Evolutionary conservation across 2,797 vertebrate genomes (phyloP), one percentile per base, ranked within the genome.

Genomic region (Centropyge bicolor): DNA sequence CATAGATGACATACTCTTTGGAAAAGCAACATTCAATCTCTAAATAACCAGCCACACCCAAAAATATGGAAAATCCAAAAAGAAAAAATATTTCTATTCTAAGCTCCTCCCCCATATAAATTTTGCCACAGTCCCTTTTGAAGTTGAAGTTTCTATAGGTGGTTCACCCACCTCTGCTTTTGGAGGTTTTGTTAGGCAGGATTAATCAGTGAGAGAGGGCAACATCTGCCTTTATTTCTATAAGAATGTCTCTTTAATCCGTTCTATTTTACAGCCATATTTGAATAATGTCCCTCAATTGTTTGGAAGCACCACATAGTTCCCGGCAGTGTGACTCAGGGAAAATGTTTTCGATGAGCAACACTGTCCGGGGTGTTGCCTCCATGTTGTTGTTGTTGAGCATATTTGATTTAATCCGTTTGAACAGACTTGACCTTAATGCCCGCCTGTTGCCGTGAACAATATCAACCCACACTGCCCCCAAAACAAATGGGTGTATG

Each of bases 261-360:
- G 1, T 24, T 40, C 2, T 35, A 5, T 46, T 11, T 22, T 19
- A 2, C 11, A 14, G 6, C 14, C 0, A 16, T 10, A n/a, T 11
- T 43, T 16, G 31, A 40, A n/a, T 16, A 3, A 14, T 67, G 7
- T 8, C 17, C 3, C 11, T 20, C 8, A 35, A 3, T 31, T 57
- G 24, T 40, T 49, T 40, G 6, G 36, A 67, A 20, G 7, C 60
- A 24, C 13, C 8, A 12, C 2, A 7, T 20, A 22, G 7, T 77
- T 69, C 79, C 81, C 43, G 77, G 52, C 22, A 67, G 54, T 6
- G 62, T 87, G 89, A 90, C 65, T 87, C 83, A 88, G 36, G 16
- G 20, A 19, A 36, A 46, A 45, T 55, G n/a, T 60, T 60, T 81
- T 10, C 0, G 27, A 38, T 82, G 75, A 87, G 75, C 75, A 70